Conservation (phyloP, 2,888 invertebrate species). For the Thymelicus acteon region DNA sequence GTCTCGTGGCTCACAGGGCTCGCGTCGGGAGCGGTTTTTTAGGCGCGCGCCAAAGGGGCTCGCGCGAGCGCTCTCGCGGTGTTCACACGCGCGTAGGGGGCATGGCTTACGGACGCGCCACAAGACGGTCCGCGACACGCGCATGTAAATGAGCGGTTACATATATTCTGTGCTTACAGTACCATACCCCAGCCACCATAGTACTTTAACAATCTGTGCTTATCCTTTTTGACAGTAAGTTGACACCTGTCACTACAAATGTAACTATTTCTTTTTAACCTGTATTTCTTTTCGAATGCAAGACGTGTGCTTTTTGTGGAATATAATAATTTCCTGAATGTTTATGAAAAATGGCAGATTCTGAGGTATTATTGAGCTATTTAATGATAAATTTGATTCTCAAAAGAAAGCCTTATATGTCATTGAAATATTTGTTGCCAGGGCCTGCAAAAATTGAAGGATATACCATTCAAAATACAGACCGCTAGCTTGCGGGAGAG, state of each 20-base stretch:
- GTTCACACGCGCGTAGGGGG: too few relatives aligned
- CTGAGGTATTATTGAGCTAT: constrained; percentile 79
- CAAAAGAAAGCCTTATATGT: constrained; percentile 33
- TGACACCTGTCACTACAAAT: constrained; percentile 25
- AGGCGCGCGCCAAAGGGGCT: too few relatives aligned
- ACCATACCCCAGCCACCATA: too few relatives aligned
- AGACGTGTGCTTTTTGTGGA: constrained; percentile 62
- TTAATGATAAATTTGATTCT: neutral
- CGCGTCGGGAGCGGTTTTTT: too few relatives aligned
- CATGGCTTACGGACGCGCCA: too few relatives aligned
- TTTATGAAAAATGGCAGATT: constrained; percentile 87
- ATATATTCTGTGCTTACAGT: too few relatives aligned
- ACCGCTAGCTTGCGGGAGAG: constrained; percentile 89
- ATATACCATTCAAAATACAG: constrained; percentile 89
- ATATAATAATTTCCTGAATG: constrained; percentile 59
- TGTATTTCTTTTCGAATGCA: constrained; percentile 50
- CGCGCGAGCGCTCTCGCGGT: too few relatives aligned
- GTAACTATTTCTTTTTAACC: constrained; percentile 46
- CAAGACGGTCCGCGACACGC: too few relatives aligned
- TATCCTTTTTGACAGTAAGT: too few relatives aligned
- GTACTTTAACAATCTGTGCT: too few relatives aligned
- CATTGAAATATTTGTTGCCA: constrained; percentile 59
- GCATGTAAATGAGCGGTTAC: too few relatives aligned
- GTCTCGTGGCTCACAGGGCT: too few relatives aligned
- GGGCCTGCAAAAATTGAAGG: constrained; percentile 88